Evolutionary conservation across 2,888 invertebrate species (phyloP), one percentile per base, ranked within the genome.

Genomic region (Allacma fusca): DNA sequence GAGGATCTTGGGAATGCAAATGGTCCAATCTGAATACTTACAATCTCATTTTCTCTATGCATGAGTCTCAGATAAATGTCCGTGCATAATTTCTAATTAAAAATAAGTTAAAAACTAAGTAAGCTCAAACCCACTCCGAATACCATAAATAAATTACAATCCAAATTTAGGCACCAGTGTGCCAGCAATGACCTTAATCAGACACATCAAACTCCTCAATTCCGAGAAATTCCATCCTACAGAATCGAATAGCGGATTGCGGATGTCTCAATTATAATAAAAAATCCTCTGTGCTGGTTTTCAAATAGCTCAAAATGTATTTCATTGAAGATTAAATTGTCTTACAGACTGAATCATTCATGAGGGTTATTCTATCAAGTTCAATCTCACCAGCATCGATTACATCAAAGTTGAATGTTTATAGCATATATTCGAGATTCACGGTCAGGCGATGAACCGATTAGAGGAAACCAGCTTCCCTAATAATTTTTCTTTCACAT

Each of bases 61-160:
- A 50, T 50, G 50, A 50, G 34, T 34, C 34, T 34, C 34, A 34
- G 50, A 50, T 50, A 50, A 50, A 13, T 50, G 50, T n/a, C 50
- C 19, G 50, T 50, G 50, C 50, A 50, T 50, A 50, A 50, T 50
- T n/a, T 1, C 50, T 50, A 50, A 50, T 50, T 50, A 50, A 50
- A 50, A 50, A 13, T 50, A 16, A 50, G 50, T 50, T 50, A 13
- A 50, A 9, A 50, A 50, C 50, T 16, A 50, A 50, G n/a, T 12
- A n/a, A 13, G 16, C 50, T 50, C 50, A n/a, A 50, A n/a, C 50
- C 50, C 50, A 19, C n/a, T 16, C 50, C 2, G 50, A 50, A 50
- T 50, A 50, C 7, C 16, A 50, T 50, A 19, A 50, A 50, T 50
- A 50, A 50, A 50, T 50, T 50, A 50, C 7, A 50, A n/a, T n/a